A percentile compares a stretch with the other conserved stretches of the same genome.
phyloP scores from a whole-genome alignment of 1,140 invertebrate genomes.

The Bombus sylvicola region DNA sequence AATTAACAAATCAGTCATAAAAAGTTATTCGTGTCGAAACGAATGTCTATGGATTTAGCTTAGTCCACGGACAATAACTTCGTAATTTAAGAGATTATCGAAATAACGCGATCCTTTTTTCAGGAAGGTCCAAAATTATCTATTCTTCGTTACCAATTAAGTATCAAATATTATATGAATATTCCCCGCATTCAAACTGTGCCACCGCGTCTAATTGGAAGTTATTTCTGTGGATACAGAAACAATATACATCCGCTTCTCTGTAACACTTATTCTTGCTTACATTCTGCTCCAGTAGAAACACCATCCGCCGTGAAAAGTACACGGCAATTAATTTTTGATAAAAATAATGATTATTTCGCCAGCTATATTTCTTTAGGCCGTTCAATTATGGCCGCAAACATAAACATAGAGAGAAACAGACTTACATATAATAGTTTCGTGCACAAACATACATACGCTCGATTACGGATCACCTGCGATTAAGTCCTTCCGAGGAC shows the following conservation, averaged over 20 bases:
- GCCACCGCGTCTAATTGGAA: background rate
- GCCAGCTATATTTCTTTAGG: background rate
- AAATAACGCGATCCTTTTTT: background rate
- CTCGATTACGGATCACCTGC: conserved; percentile 50
- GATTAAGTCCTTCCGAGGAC: conserved; percentile 62
- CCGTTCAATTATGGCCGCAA: background rate
- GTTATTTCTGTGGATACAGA: background rate
- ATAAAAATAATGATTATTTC: conserved; percentile 14
- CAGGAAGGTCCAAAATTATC: background rate
- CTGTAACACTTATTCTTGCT: conserved; percentile 23
- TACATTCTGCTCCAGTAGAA: background rate
- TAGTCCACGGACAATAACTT: background rate
- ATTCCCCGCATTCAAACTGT: background rate
- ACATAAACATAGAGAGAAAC: background rate
- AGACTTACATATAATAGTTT: background rate
- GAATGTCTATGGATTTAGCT: background rate
- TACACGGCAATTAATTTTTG: conserved; percentile 41
- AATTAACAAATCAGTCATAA: conserved; percentile 1
- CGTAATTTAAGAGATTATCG: background rate
- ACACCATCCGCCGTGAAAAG: conserved; percentile 6
- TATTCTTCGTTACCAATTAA: background rate
- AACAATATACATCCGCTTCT: conserved; percentile 19
- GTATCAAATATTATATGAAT: background rate
- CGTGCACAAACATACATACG: background rate
- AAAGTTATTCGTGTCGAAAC: background rate